phyloP scores from a whole-genome alignment of 2,888 invertebrate species.

The Pseudoips prasinana region DNA sequence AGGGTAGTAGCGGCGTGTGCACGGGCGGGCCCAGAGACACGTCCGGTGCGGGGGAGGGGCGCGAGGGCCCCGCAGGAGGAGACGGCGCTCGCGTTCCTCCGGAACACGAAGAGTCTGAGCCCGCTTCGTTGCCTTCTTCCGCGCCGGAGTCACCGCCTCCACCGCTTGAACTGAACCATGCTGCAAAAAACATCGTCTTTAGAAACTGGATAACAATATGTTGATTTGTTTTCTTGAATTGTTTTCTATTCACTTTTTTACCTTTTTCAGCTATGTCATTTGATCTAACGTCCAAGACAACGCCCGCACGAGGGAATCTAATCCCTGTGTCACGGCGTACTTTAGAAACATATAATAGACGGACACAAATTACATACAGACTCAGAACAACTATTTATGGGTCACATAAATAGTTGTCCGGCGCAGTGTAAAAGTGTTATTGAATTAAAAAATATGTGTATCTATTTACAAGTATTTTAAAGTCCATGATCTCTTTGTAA shows the following conservation, averaged over 20 bases:
- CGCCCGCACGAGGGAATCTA: no score
- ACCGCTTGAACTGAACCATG: conserved; percentile 85
- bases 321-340: no score
- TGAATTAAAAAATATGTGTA: no score
- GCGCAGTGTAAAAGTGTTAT: no score
- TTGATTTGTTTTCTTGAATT: neutral
- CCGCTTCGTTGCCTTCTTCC: conserved; percentile 85
- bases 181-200: conserved; percentile 51
- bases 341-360: no score
- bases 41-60: conserved; percentile 92
- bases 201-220: conserved; percentile 35
- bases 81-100: conserved; percentile 83
- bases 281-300: no score
- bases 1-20: conserved; percentile 95
- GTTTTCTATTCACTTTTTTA: neutral
- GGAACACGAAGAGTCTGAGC: conserved; percentile 88
- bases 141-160: conserved; percentile 81
- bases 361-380: no score
- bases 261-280: no score
- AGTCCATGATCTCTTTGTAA: no score
- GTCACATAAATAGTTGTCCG: no score
- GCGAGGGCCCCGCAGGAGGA: conserved; percentile 81
- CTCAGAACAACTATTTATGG: no score
- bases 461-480: no score
- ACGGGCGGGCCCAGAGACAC: conserved; percentile 97